Conservation (phyloP, 2,113 vertebrate species). For the Callipepla squamata region DNA sequence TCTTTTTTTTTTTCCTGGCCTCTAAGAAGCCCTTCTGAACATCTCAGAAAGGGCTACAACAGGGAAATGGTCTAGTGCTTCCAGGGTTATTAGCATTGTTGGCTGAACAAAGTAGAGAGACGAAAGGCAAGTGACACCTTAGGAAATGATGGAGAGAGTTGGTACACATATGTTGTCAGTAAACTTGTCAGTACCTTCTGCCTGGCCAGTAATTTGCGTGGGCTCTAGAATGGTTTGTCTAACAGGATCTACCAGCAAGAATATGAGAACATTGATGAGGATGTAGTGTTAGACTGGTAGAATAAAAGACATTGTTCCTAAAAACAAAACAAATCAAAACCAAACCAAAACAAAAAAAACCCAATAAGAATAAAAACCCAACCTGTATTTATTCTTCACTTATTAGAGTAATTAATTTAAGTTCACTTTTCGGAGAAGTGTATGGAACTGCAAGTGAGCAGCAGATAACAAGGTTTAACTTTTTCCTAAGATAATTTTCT, state of each 20-base stretch:
- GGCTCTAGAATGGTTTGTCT: neutral
- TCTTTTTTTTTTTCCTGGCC: neutral
- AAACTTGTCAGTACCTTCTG: neutral
- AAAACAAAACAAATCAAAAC: too few relatives aligned
- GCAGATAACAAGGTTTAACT: neutral
- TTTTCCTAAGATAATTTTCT: neutral
- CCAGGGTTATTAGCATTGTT: neutral
- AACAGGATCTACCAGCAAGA: neutral
- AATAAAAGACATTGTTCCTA: neutral
- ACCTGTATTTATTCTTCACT: neutral
- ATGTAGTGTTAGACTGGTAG: neutral
- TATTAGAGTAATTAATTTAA: neutral
- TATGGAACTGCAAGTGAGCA: neutral
- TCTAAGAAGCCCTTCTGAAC: neutral
- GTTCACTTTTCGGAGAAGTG: neutral
- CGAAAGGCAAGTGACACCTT: neutral
- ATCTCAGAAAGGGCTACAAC: neutral
- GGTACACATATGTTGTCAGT: neutral
- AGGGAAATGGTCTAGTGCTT: neutral
- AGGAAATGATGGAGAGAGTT: neutral
- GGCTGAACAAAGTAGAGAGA: neutral
- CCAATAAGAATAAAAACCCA: too few relatives aligned
- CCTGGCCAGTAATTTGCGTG: neutral
- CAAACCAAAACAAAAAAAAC: too few relatives aligned
- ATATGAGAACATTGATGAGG: neutral